Conservation (phyloP, 53 echinoderm and acorn worm species). For the Glandiceps talaboti region DNA sequence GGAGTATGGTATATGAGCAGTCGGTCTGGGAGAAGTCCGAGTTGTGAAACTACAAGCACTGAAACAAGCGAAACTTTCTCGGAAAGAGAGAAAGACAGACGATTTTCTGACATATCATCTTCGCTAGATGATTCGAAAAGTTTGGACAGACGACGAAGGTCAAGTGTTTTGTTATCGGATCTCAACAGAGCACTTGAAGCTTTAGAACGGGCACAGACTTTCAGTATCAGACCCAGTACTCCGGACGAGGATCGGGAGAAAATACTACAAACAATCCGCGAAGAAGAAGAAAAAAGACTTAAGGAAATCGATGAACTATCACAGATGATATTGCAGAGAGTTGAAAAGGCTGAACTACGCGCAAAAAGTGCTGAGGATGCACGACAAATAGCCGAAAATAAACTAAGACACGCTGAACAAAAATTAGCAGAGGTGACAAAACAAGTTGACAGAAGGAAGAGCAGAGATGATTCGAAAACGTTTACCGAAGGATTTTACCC, state of each 20-base stretch:
- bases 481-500: background rate
- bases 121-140: background rate
- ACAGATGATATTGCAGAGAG: background rate
- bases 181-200: background rate
- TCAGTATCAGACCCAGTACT: background rate
- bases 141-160: background rate
- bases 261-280: background rate
- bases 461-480: background rate
- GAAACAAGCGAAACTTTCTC: background rate
- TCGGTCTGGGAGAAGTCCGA: background rate
- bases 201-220: background rate
- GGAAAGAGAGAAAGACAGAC: background rate
- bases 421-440: background rate
- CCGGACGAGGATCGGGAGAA: background rate
- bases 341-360: background rate
- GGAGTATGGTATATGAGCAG: background rate
- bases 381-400: background rate
- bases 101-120: background rate
- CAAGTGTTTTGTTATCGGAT: background rate
- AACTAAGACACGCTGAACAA: background rate
- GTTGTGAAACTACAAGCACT: background rate
- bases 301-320: background rate
- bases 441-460: background rate
- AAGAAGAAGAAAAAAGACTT: background rate
- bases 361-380: background rate